Evolutionary conservation across 1,140 invertebrate species (phyloP).

Genomic region (Varroa destructor): DNA sequence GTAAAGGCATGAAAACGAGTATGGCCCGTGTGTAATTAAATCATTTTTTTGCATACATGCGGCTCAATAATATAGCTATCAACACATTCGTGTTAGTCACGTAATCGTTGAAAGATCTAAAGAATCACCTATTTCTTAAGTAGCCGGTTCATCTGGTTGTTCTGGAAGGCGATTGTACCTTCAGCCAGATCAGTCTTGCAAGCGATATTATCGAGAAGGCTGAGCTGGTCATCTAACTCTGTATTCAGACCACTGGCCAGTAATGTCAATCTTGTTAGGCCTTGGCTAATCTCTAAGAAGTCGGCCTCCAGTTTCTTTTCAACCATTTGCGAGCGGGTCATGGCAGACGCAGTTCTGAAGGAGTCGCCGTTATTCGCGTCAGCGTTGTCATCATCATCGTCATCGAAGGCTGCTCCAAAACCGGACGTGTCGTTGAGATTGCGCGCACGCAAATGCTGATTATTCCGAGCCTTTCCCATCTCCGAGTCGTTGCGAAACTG

Average conservation of each 20-base stretch:
- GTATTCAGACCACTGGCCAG: slow-evolving; percentile 19
- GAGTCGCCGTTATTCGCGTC: neutral
- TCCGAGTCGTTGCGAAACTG: neutral
- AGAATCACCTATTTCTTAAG: slow-evolving; percentile 6
- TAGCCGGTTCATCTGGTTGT: slow-evolving; percentile 14
- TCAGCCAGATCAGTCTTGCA: slow-evolving; percentile 10
- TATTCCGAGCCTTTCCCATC: neutral
- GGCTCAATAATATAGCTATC: too few species aligned
- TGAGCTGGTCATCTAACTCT: slow-evolving; percentile 19
- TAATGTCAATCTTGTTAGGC: slow-evolving; percentile 1
- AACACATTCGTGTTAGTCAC: too few species aligned
- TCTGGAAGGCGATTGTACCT: slow-evolving; percentile 6
- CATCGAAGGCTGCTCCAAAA: slow-evolving; percentile 4
- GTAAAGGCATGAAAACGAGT: too few species aligned
- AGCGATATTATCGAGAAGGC: neutral
- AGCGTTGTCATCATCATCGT: neutral
- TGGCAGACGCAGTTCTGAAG: neutral
- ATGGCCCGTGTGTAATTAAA: too few species aligned
- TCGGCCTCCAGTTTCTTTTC: slow-evolving; percentile 5
- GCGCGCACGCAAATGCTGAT: neutral
- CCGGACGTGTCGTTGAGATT: slow-evolving; percentile 4
- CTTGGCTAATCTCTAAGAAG: slow-evolving; percentile 7
- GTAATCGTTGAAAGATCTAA: neutral
- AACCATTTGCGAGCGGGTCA: slow-evolving; percentile 21
- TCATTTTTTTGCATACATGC: too few species aligned